Evolutionary conservation across 1,140 invertebrate genomes (phyloP).

Genomic region (Caerostris darwini): DNA sequence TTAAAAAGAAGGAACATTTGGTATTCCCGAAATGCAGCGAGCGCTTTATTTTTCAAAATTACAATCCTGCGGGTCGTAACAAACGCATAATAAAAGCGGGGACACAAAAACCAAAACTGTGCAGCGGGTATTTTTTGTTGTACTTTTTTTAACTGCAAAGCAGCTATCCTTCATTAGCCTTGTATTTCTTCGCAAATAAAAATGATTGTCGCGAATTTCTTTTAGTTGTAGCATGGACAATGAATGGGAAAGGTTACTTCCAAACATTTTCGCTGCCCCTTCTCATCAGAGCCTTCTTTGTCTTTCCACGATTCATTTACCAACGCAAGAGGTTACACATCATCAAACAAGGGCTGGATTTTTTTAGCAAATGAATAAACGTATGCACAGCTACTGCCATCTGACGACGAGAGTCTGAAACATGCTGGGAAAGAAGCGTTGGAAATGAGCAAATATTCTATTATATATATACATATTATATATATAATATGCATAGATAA

Average conservation of each 20-base stretch:
- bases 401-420: slow-evolving; percentile 41
- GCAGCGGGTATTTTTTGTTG: slow-evolving; percentile 41
- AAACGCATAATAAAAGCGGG: slow-evolving; percentile 71
- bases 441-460: background rate
- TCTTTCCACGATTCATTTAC: slow-evolving; percentile 77
- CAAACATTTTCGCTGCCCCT: slow-evolving; percentile 74
- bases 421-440: background rate
- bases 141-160: slow-evolving; percentile 46
- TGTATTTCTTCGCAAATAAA: slow-evolving; percentile 76
- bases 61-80: slow-evolving; percentile 72
- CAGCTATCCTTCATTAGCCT: slow-evolving; percentile 77
- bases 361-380: slow-evolving; percentile 70
- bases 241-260: slow-evolving; percentile 76
- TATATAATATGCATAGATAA: too few relatives aligned
- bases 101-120: slow-evolving; percentile 63
- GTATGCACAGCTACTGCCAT: slow-evolving; percentile 48
- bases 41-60: slow-evolving; percentile 77
- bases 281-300: slow-evolving; percentile 75
- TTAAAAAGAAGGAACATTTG: slow-evolving; percentile 60
- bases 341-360: slow-evolving; percentile 72
- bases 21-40: slow-evolving; percentile 70
- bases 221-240: slow-evolving; percentile 72
- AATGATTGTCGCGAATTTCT: slow-evolving; percentile 77
- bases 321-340: slow-evolving; percentile 77
- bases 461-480: too few relatives aligned